Conservation (phyloP, 2,888 invertebrate species). For the Esperia sulphurella region DNA sequence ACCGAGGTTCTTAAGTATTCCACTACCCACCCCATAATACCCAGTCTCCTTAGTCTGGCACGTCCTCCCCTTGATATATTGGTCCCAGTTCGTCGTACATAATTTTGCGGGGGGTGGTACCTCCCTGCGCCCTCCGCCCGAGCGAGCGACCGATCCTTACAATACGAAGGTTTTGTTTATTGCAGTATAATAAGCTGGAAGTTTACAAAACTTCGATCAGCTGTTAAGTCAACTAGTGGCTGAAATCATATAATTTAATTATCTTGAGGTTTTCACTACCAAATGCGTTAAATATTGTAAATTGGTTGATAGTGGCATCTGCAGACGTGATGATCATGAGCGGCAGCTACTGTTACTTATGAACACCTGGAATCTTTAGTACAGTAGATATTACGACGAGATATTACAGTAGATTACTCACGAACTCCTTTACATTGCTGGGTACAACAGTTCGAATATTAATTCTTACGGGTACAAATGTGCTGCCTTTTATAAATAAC, state of each 20-base stretch:
- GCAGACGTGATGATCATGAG: too few species aligned
- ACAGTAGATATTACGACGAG: too few species aligned
- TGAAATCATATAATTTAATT: too few species aligned
- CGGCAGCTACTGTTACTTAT: too few species aligned
- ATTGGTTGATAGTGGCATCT: too few species aligned
- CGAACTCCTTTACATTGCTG: too few species aligned
- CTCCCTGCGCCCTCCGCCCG: conserved; percentile 53
- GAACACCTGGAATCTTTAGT: too few species aligned
- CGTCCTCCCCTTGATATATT: conserved; percentile 79
- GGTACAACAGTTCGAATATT: too few species aligned
- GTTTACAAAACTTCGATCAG: conserved; percentile 22
- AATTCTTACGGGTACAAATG: too few species aligned
- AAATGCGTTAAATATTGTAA: too few species aligned
- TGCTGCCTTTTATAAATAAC: too few species aligned
- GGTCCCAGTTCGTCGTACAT: conserved; percentile 80
- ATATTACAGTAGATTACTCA: too few species aligned
- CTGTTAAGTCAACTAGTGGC: conserved; percentile 15
- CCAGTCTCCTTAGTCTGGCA: conserved; percentile 78
- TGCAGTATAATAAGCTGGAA: conserved; percentile 58
- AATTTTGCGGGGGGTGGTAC: conserved; percentile 73
- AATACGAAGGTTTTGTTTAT: conserved; percentile 76
- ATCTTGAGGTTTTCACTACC: neutral
- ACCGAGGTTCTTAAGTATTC: conserved; percentile 78
- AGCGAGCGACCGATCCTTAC: conserved; percentile 66
- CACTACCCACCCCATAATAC: conserved; percentile 75